phyloP scores from a whole-genome alignment of 2,888 invertebrate species.

The Drosophila demipolita region DNA sequence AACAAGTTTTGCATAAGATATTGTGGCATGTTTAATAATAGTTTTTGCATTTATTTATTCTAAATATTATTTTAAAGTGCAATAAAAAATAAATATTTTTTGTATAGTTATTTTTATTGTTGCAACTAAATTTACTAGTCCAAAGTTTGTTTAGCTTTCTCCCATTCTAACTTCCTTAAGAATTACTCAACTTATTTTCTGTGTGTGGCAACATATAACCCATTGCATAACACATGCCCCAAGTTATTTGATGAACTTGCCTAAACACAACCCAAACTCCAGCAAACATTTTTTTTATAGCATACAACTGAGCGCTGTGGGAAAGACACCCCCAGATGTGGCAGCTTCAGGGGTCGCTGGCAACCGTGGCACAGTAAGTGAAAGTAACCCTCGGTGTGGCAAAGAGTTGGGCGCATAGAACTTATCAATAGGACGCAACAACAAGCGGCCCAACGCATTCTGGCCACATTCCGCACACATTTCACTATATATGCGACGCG shows the following conservation, averaged over 20 bases:
- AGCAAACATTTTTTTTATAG: constrained; percentile 41
- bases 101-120: neutral
- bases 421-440: constrained; percentile 50
- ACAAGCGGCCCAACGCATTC: neutral
- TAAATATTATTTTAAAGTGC: neutral
- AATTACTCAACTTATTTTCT: neutral
- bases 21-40: neutral
- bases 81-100: neutral
- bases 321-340: neutral
- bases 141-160: neutral
- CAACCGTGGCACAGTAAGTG: constrained; percentile 60
- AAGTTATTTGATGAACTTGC: neutral
- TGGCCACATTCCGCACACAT: constrained; percentile 8
- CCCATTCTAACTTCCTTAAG: too few relatives aligned
- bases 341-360: constrained; percentile 20
- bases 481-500: neutral
- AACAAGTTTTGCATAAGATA: too few relatives aligned
- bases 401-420: constrained; percentile 78
- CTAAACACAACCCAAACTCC: constrained; percentile 4
- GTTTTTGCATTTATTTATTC: neutral
- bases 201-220: neutral
- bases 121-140: neutral
- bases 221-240: neutral
- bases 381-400: constrained; percentile 79
- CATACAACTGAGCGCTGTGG: constrained; percentile 54